These are phyloP conservation scores for Cnemophilus loriae DNA, from an alignment of 2,113 vertebrate genomes.

Conservation along the genomic window DNA sequence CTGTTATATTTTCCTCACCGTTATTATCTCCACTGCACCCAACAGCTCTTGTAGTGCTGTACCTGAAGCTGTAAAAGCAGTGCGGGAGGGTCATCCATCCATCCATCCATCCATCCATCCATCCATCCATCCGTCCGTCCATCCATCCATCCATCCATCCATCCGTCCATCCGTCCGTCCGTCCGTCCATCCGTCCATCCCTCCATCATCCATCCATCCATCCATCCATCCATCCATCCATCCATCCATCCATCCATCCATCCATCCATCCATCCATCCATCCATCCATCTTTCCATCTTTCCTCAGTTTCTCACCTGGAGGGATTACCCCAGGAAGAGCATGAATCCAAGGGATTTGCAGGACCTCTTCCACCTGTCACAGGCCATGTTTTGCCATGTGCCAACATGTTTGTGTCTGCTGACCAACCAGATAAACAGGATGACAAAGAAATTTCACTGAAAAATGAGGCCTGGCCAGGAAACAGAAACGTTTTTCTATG, in stretches of 20 bases:
- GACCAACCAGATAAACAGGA: background rate
- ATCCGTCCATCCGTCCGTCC: background rate
- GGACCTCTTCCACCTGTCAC: background rate
- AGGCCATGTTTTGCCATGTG: fast-evolving
- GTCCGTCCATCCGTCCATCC: background rate
- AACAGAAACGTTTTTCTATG: background rate
- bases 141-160: background rate
- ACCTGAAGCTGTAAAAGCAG: background rate
- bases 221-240: background rate
- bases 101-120: background rate
- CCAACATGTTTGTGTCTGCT: background rate
- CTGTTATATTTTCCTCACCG: background rate
- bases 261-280: background rate
- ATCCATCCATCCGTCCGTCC: background rate
- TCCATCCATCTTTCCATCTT: too few species aligned
- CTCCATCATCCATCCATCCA: background rate
- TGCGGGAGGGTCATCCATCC: background rate
- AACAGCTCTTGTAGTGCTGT: background rate
- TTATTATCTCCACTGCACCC: too few species aligned
- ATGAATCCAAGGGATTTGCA: too few species aligned
- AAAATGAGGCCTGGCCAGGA: background rate
- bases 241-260: background rate
- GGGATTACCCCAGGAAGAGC: background rate
- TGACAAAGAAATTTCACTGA: background rate
- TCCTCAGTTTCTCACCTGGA: background rate